Evolutionary conservation across 1,140 invertebrate genomes (phyloP), one percentile per base, ranked within the genome.

Genomic region (Eubasilissa regina): DNA sequence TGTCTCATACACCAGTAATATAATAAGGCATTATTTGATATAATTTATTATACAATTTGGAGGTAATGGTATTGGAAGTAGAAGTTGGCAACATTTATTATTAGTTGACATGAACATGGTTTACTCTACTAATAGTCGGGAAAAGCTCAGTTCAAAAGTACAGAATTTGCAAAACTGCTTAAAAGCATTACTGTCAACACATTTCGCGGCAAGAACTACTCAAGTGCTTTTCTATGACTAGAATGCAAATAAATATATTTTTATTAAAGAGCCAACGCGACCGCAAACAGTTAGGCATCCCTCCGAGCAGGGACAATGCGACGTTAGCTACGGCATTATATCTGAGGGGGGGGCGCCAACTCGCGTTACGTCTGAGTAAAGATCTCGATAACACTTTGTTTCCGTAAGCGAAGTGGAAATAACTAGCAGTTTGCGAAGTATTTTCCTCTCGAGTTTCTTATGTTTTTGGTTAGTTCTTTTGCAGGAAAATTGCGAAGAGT

Each of bases 331-430:
- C 53, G 45, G 51, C 21, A 48, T 53, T 74, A 55, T 73, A 48
- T 1, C 70, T 51, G 48, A 17, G 47, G 48, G 66, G 62, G 47
- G 62, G 19, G 45, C 17, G n/a, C 75, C 25, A 51, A 47, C 19
- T 55, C 75, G 62, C 72, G 64, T 64, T 73, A 70, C 48, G 60
- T 45, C 53, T 48, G 74, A 56, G 62, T 25, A 73, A 78, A 78
- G 66, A 55, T 58, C 48, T 44, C 64, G 75, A 80, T 68, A 68
- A 68, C 78, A 77, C 74, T 77, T 80, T 77, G 72, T 66, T 62
- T 35, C 44, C 53, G 25, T 55, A 80, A 80, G 74, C 70, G 74
- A 64, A 70, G 55, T 55, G 75, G 79, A 80, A 80, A 68, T 70
- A 47, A 70, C 47, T 70, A 17, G 35, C 45, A 21, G 66, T 70